A percentile compares a stretch with the other conserved stretches of the same genome.
Evolutionary conservation across 2,113 vertebrate species (phyloP).

Genomic region (Cheilinus undulatus): DNA sequence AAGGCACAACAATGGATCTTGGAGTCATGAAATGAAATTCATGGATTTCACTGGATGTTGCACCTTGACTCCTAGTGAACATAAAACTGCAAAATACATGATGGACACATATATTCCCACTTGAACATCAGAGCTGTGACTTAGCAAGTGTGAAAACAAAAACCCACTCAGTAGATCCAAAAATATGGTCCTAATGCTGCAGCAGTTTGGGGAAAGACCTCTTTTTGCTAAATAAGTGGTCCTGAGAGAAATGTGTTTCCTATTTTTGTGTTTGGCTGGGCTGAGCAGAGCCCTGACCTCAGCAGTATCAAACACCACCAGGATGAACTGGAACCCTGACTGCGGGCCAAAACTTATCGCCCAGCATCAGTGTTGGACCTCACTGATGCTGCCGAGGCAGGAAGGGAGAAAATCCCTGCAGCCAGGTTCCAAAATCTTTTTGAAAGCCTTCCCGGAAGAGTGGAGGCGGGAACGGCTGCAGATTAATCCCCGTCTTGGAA

Average conservation of each 20-base stretch:
- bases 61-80: too few species aligned
- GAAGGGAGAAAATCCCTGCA: conserved; percentile 34
- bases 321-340: conserved; percentile 15
- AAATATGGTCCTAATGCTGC: neutral
- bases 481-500: conserved; percentile 13
- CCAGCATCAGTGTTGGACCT: conserved; percentile 12
- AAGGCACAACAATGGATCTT: too few species aligned
- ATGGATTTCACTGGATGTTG: too few species aligned
- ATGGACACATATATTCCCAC: neutral
- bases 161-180: conserved; percentile 13
- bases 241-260: neutral
- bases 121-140: neutral
- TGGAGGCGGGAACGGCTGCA: conserved; percentile 3
- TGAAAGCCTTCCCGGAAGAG: conserved; percentile 25
- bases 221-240: neutral
- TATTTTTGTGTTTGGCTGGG: conserved; percentile 8
- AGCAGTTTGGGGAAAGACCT: neutral
- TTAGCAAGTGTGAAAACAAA: conserved; percentile 36
- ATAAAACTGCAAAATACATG: too few species aligned
- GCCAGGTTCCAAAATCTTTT: conserved; percentile 24
- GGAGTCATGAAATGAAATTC: too few species aligned
- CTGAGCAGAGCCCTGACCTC: neutral
- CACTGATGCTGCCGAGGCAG: conserved; percentile 25
- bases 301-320: conserved; percentile 4
- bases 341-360: conserved; percentile 20